A percentile compares a stretch with the other conserved stretches of the same genome.
Conservation (phyloP, 2,888 invertebrate genomes). For the Gandaritis pyraliata region DNA sequence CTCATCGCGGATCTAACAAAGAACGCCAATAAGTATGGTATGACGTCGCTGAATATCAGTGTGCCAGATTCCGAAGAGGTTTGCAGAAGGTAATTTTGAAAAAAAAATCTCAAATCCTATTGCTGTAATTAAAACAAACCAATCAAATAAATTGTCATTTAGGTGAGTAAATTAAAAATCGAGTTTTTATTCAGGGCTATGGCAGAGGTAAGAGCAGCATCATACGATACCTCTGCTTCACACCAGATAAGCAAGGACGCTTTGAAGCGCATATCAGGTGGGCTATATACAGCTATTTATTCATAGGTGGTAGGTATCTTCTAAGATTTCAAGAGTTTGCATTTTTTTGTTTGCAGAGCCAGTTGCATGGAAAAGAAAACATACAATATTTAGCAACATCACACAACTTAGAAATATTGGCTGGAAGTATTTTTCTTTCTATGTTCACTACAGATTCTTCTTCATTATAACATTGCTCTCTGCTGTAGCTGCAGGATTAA, state of each 20-base stretch:
- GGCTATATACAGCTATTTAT: slow-evolving; percentile 1
- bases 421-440: slow-evolving; percentile 64
- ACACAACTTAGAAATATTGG: slow-evolving; percentile 51
- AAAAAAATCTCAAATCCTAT: background rate
- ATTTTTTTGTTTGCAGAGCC: slow-evolving; percentile 49
- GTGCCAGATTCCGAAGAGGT: slow-evolving; percentile 73
- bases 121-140: background rate
- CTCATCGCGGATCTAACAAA: slow-evolving; percentile 57
- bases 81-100: slow-evolving; percentile 58
- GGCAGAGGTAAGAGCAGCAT: slow-evolving; percentile 47
- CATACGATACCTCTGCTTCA: slow-evolving; percentile 29
- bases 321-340: background rate
- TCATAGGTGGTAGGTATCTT: background rate
- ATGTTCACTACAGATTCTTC: slow-evolving; percentile 52
- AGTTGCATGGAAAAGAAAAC: slow-evolving; percentile 48
- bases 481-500: slow-evolving; percentile 59
- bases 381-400: slow-evolving; percentile 31
- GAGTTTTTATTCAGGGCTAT: slow-evolving; percentile 58
- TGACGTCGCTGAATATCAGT: slow-evolving; percentile 63
- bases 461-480: slow-evolving; percentile 61
- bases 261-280: slow-evolving; percentile 51
- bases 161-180: background rate
- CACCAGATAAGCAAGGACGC: slow-evolving; percentile 43
- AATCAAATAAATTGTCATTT: no score
- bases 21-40: slow-evolving; percentile 55